phyloP scores from a whole-genome alignment of 1,140 invertebrate genomes.

The Neodiprion fabricii region DNA sequence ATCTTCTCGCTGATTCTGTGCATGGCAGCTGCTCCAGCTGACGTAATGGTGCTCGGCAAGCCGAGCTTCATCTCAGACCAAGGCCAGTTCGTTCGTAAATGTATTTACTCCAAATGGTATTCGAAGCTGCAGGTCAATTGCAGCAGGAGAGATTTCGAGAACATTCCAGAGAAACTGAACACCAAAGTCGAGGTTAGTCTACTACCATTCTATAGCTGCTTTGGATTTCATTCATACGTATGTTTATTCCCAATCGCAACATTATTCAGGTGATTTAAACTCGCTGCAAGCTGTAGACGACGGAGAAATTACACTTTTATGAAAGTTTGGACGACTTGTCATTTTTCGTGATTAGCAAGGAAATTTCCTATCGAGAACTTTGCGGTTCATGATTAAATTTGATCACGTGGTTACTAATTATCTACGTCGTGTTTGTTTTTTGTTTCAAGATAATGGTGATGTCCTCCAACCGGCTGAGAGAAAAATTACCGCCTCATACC shows the following conservation, averaged over 20 bases:
- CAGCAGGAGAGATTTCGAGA: constrained; percentile 27
- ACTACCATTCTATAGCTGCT: not conserved
- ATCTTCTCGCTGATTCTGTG: constrained; percentile 35
- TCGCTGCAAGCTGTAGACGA: constrained; percentile 16
- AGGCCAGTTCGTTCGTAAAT: constrained; percentile 34
- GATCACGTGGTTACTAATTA: constrained; percentile 1
- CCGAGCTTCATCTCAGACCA: constrained; percentile 32
- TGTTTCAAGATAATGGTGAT: constrained; percentile 50
- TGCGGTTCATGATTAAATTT: not conserved
- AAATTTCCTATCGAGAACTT: constrained; percentile 8
- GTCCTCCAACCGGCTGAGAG: constrained; percentile 48
- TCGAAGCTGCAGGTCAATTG: constrained; percentile 46
- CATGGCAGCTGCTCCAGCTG: constrained; percentile 22
- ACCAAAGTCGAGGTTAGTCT: constrained; percentile 44
- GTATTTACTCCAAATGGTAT: constrained; percentile 32
- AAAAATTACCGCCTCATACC: constrained; percentile 44
- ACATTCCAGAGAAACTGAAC: constrained; percentile 41
- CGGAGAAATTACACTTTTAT: constrained; percentile 14
- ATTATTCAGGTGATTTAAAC: constrained; percentile 6
- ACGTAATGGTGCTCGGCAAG: constrained; percentile 27
- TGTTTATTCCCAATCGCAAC: not conserved
- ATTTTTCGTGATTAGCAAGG: constrained; percentile 16
- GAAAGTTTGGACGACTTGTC: not conserved
- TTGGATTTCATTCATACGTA: not conserved
- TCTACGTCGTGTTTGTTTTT: constrained; percentile 9